Evolutionary conservation across 2,888 invertebrate species (phyloP), one percentile per base, ranked within the genome.

Genomic region (Crepidodera aurea): DNA sequence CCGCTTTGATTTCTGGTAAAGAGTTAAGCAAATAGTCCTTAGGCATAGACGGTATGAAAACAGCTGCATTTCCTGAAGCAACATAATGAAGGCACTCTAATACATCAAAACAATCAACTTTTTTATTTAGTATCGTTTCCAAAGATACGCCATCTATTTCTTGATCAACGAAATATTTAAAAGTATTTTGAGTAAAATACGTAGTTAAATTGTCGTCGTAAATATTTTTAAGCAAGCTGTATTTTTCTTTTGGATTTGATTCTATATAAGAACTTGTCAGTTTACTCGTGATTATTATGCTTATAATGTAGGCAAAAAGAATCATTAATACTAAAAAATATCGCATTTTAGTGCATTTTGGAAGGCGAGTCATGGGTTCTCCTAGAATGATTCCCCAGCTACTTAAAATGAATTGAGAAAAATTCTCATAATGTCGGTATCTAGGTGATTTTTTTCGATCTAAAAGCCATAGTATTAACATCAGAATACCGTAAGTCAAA

Each of bases 271-370:
- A 34, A 50, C 32, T 50, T 1, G 50, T 50, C 8, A 50, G 13
- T 10, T 16, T 50, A 18, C 32, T 12, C 2, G 32, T 29, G 6
- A 50, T 12, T 6, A 29, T 29, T 15, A 29, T 50, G 8, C 16
- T 50, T 1, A 18, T 29, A 0, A 16, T 16, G 27, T 16, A 50
- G 4, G 50, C 29, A 18, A 32, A 50, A 32, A 50, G 27, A 1
- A 50, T 1, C 18, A 32, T 16, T 29, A 50, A 32, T 4, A 12
- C 18, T 15, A 50, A 8, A 29, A 50, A 50, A 32, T 50, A 50
- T 32, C 50, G 13, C 7, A 50, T 16, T 32, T 18, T 50, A 18
- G 2, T 18, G 3, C 10, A 16, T 32, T 16, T 32, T 7, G 50
- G 50, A 8, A 50, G 13, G 2, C 3, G 3, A 1, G 3, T 8